Conservation (phyloP, 2,797 vertebrate genomes). For the Monodelphis domestica region DNA sequence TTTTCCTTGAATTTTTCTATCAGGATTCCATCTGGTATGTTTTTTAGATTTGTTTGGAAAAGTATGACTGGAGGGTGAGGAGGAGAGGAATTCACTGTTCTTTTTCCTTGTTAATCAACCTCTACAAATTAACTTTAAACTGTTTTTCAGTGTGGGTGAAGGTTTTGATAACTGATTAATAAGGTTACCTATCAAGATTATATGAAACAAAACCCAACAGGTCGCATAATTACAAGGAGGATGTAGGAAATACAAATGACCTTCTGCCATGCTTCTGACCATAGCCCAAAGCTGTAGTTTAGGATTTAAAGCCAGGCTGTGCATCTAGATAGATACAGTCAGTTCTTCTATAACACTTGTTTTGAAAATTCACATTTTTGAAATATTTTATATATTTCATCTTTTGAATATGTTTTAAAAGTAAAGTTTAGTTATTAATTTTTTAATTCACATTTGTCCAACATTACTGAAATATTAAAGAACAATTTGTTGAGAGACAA, state of each 20-base stretch:
- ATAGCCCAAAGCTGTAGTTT: not conserved
- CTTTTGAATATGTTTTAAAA: no score
- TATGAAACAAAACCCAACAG: slow-evolving; percentile 27
- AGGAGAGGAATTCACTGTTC: not conserved
- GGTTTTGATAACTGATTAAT: not conserved
- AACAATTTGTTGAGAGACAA: no score
- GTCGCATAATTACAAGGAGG: not conserved
- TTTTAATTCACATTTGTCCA: no score
- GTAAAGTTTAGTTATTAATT: no score
- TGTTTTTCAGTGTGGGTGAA: not conserved
- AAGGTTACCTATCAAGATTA: slow-evolving; percentile 5
- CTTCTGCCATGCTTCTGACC: not conserved
- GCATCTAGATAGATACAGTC: no score
- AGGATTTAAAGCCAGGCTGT: not conserved
- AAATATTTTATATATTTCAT: no score
- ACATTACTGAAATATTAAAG: no score
- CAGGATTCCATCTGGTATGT: not conserved
- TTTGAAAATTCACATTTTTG: no score
- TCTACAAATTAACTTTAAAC: not conserved
- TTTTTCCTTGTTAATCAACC: no score
- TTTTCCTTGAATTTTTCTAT: not conserved
- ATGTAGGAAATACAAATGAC: not conserved
- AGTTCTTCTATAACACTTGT: no score
- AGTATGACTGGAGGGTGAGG: not conserved
- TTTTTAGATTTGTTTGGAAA: not conserved